Evolutionary conservation across 2,888 invertebrate genomes (phyloP).

Genomic region (Melieria picta): DNA sequence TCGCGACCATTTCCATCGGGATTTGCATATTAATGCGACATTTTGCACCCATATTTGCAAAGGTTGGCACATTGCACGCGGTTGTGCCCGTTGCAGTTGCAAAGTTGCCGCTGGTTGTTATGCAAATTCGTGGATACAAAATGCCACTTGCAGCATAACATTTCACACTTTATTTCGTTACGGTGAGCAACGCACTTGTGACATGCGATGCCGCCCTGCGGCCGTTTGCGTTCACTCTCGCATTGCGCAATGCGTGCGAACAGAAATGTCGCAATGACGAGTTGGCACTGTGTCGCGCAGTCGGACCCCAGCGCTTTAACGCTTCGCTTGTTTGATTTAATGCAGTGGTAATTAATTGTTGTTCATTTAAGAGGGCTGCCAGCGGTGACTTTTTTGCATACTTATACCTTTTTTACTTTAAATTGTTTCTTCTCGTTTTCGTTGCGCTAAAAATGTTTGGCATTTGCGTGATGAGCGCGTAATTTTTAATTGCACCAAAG

Average conservation of each 20-base stretch:
- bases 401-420: no score
- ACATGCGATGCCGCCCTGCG: conserved; percentile 9
- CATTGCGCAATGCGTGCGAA: background rate
- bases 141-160: conserved; percentile 29
- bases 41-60: background rate
- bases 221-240: background rate
- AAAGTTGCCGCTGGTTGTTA: background rate
- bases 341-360: conserved; percentile 34
- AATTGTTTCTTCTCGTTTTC: no score
- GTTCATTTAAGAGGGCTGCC: background rate
- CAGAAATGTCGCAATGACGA: background rate
- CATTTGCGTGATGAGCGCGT: no score
- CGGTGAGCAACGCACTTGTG: conserved; percentile 18
- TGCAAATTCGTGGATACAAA: conserved; percentile 9
- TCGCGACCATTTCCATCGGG: conserved; percentile 5
- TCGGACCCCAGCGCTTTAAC: conserved; percentile 13
- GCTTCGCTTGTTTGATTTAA: conserved; percentile 25
- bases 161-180: conserved; percentile 27
- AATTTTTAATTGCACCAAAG: conserved; percentile 11
- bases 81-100: background rate
- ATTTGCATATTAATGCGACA: conserved; percentile 21
- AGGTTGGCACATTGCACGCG: conserved; percentile 2
- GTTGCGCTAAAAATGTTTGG: background rate
- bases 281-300: background rate
- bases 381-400: no score